Conservation (phyloP, 1,140 invertebrate genomes). For the Papilio xuthus region DNA sequence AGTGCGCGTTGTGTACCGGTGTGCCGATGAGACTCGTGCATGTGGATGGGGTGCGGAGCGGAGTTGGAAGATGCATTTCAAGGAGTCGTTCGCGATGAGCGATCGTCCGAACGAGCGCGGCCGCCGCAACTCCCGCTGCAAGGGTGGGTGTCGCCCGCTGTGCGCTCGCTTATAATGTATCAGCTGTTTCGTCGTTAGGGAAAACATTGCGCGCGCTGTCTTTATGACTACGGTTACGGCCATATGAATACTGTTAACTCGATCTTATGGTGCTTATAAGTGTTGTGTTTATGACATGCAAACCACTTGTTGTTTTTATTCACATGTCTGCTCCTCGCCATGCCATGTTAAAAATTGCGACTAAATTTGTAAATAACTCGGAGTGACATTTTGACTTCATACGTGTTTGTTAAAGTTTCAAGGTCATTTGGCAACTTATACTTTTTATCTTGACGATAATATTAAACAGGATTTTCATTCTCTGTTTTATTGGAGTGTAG, state of each 20-base stretch:
- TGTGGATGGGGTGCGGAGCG: conserved; percentile 74
- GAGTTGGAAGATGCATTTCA: conserved; percentile 80
- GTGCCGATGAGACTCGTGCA: conserved; percentile 76
- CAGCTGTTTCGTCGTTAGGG: conserved; percentile 44
- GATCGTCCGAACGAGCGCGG: conserved; percentile 78
- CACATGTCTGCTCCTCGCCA: conserved; percentile 1
- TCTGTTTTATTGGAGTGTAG: neutral
- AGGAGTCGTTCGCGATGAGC: conserved; percentile 80
- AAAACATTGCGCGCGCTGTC: conserved; percentile 45
- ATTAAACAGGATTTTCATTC: neutral
- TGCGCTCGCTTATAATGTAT: conserved; percentile 44
- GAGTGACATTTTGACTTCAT: neutral
- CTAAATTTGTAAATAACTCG: neutral
- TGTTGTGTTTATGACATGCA: conserved; percentile 12
- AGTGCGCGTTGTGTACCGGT: conserved; percentile 72
- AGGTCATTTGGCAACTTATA: conserved; percentile 22
- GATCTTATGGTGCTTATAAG: conserved; percentile 28
- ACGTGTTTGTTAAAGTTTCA: conserved; percentile 11
- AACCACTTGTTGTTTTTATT: conserved; percentile 11
- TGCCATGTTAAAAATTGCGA: neutral
- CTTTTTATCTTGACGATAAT: neutral
- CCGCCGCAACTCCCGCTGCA: conserved; percentile 79
- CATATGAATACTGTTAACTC: conserved; percentile 38
- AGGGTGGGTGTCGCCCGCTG: conserved; percentile 74
- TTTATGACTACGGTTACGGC: conserved; percentile 44